phyloP scores from a whole-genome alignment of 2,797 vertebrate genomes.

The Acrossocheilus wenchowensis region DNA sequence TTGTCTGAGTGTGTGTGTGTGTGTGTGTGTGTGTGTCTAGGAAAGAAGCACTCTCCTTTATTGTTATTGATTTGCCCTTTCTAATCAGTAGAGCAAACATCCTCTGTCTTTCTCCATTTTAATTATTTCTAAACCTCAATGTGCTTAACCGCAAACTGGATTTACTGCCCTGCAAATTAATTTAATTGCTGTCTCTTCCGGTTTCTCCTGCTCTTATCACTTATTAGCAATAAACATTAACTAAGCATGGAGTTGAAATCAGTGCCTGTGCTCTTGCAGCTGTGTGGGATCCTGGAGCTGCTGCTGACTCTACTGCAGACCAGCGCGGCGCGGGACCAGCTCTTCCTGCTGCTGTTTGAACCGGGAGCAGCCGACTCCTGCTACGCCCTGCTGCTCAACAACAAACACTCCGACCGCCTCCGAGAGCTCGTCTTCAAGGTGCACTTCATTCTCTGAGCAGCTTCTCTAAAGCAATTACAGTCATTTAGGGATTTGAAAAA shows the following conservation, averaged over 20 bases:
- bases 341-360: conserved; percentile 94
- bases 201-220: conserved; percentile 22
- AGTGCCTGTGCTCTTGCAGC: conserved; percentile 70
- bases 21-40: not conserved
- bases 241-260: not conserved
- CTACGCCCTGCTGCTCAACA: conserved; percentile 90
- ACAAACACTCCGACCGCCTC: conserved; percentile 89
- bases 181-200: not conserved
- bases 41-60: conserved; percentile 34
- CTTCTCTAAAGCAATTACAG: not conserved
- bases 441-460: conserved; percentile 30
- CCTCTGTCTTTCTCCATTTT: conserved; percentile 37
- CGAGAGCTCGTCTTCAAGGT: conserved; percentile 96
- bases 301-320: conserved; percentile 87
- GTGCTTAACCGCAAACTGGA: conserved; percentile 28
- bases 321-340: conserved; percentile 87
- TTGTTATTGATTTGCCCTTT: conserved; percentile 42
- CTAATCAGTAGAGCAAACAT: conserved; percentile 4
- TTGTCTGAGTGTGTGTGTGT: not conserved
- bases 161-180: conserved; percentile 34
- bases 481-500: not conserved
- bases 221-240: not conserved
- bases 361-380: conserved; percentile 92
- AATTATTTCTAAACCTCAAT: conserved; percentile 20
- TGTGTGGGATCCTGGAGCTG: conserved; percentile 87